Percentiles rank a stretch among this genome's conserved stretches.
Evolutionary conservation across 2,888 invertebrate genomes (phyloP).

Genomic region (Coleophora flavipennella): DNA sequence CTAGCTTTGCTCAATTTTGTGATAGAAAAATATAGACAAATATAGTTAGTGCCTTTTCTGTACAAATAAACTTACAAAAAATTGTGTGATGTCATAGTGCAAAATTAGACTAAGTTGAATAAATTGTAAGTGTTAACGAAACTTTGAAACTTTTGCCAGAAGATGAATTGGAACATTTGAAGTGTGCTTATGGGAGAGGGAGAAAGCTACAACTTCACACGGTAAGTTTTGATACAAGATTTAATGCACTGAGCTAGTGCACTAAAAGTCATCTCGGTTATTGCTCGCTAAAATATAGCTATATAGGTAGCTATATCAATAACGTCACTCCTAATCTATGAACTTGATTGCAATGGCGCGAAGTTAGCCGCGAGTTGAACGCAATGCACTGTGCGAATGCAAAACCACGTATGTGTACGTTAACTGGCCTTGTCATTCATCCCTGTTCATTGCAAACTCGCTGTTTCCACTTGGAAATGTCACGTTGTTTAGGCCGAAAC

Average conservation of each 20-base stretch:
- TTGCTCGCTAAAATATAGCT: not conserved
- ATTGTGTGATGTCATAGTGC: conserved; percentile 65
- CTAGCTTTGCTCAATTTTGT: conserved; percentile 67
- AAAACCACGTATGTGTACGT: conserved; percentile 40
- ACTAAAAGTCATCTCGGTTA: no score
- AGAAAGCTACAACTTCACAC: conserved; percentile 34
- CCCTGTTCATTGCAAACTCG: conserved; percentile 26
- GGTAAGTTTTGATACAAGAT: conserved; percentile 37
- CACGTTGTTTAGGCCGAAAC: not conserved
- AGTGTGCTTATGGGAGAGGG: conserved; percentile 48
- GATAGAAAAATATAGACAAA: conserved; percentile 34
- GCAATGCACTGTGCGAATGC: conserved; percentile 47
- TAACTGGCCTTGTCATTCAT: conserved; percentile 26
- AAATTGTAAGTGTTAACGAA: conserved; percentile 37
- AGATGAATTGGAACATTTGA: conserved; percentile 24
- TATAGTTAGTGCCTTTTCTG: conserved; percentile 49
- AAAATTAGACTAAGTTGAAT: conserved; percentile 43
- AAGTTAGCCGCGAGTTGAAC: conserved; percentile 51
- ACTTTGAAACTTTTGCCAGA: conserved; percentile 19
- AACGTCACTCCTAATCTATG: conserved; percentile 67
- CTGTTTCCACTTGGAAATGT: conserved; percentile 10
- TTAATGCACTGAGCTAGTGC: not conserved
- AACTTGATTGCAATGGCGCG: conserved; percentile 59
- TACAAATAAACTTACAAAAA: conserved; percentile 39
- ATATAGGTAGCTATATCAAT: conserved; percentile 2